These are phyloP conservation scores for Dendrocincla fuliginosa DNA, from an alignment of 2,797 vertebrate species.

Conservation along the genomic window DNA sequence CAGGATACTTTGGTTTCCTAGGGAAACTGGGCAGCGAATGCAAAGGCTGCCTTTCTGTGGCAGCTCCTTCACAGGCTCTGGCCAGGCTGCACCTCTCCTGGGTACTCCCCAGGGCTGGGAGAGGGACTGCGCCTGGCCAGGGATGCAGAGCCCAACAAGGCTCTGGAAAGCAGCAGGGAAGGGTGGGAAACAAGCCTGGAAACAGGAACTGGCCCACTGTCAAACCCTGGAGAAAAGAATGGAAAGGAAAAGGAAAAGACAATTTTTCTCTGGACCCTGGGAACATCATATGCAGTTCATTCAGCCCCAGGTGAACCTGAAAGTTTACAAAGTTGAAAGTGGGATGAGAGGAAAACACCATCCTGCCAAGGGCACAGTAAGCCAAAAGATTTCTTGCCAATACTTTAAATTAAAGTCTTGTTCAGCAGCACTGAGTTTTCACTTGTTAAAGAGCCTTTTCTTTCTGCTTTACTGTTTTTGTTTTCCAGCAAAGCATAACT, in stretches of 20 bases:
- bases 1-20: background rate
- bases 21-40: background rate
- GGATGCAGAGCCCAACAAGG: rapidly evolving
- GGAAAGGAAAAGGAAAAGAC: background rate
- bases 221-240: background rate
- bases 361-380: background rate
- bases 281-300: background rate
- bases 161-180: background rate
- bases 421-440: background rate
- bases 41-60: background rate
- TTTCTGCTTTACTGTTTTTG: background rate
- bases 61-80: background rate
- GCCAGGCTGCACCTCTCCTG: background rate
- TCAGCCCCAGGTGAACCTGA: background rate
- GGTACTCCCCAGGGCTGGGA: background rate
- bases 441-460: background rate
- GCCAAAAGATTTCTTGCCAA: background rate
- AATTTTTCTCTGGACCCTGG: background rate
- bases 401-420: background rate
- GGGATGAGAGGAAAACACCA: background rate
- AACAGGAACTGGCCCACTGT: background rate
- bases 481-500: background rate
- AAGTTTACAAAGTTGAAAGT: background rate
- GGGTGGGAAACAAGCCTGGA: background rate
- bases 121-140: background rate